phyloP scores from a whole-genome alignment of 1,140 invertebrate species.

The Pseudomyrmex gracilis region DNA sequence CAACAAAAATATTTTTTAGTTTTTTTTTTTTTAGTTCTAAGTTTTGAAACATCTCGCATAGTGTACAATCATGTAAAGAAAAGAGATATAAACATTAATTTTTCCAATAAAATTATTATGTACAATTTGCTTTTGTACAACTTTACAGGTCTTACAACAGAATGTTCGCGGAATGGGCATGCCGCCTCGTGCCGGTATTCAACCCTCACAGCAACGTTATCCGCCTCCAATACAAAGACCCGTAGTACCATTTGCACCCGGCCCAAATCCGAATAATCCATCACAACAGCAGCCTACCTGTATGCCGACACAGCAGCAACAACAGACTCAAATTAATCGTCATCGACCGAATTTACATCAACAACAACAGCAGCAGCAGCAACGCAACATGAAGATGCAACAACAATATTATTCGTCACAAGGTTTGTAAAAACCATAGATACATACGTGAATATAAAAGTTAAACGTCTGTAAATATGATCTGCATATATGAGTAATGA shows the following conservation, averaged over 20 bases:
- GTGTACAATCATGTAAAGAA: not conserved
- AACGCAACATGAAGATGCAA: conserved; percentile 84
- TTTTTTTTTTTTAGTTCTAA: not conserved
- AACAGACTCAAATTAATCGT: conserved; percentile 82
- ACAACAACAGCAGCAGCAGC: conserved; percentile 81
- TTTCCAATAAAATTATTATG: not conserved
- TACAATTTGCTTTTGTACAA: conserved; percentile 10
- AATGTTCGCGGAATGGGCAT: conserved; percentile 85
- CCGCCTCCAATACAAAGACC: conserved; percentile 85
- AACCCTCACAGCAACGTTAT: conserved; percentile 84
- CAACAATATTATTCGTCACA: conserved; percentile 84
- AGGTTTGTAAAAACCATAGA: conserved; percentile 76
- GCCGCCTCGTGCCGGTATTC: conserved; percentile 83
- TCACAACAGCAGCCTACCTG: conserved; percentile 82
- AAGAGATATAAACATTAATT: not conserved
- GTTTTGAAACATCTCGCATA: not conserved
- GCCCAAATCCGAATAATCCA: conserved; percentile 85
- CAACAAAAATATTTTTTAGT: too few relatives aligned
- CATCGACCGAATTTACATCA: conserved; percentile 85
- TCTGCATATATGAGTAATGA: conserved; percentile 10
- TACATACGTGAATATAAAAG: not conserved
- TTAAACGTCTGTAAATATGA: not conserved
- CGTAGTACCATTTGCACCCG: conserved; percentile 82
- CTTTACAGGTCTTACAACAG: conserved; percentile 81
- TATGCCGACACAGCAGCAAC: conserved; percentile 83